Conservation (phyloP, 1,140 invertebrate genomes). For the Temnothorax nylanderi region DNA sequence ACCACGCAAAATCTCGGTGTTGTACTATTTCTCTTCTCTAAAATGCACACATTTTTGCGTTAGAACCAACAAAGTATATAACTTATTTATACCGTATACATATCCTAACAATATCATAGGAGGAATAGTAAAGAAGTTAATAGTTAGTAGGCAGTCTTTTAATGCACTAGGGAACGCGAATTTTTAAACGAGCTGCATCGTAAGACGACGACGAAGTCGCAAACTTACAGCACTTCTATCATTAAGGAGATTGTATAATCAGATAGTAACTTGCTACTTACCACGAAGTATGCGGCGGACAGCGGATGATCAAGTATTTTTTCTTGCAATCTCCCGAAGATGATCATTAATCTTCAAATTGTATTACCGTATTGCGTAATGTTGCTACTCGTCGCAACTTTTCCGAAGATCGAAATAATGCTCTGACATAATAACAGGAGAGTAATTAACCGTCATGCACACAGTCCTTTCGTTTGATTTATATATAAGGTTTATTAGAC, state of each 20-base stretch:
- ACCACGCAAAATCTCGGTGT: not conserved
- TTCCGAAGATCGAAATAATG: not conserved
- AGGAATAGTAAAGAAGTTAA: slow-evolving; percentile 39
- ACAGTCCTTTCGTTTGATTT: slow-evolving; percentile 1
- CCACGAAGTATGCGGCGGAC: slow-evolving; percentile 45
- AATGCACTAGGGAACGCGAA: slow-evolving; percentile 37
- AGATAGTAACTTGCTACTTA: slow-evolving; percentile 61
- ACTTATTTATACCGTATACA: slow-evolving; percentile 17
- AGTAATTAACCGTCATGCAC: slow-evolving; percentile 32
- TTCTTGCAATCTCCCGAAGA: slow-evolving; percentile 48
- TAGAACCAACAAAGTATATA: not conserved
- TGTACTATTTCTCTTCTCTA: not conserved
- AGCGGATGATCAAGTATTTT: slow-evolving; percentile 61
- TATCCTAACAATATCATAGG: slow-evolving; percentile 1
- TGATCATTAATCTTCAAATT: slow-evolving; percentile 60
- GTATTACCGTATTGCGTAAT: slow-evolving; percentile 56
- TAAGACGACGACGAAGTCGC: slow-evolving; percentile 41
- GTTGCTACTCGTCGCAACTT: slow-evolving; percentile 34
- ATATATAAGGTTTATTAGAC: slow-evolving; percentile 3
- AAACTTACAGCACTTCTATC: slow-evolving; percentile 56
- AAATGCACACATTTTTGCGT: slow-evolving; percentile 4
- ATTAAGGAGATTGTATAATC: slow-evolving; percentile 62
- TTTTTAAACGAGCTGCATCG: slow-evolving; percentile 53
- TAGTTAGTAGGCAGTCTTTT: slow-evolving; percentile 42
- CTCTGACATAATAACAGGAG: slow-evolving; percentile 20